Conservation (phyloP, 2,888 invertebrate species). For the Parochlus steinenii region DNA sequence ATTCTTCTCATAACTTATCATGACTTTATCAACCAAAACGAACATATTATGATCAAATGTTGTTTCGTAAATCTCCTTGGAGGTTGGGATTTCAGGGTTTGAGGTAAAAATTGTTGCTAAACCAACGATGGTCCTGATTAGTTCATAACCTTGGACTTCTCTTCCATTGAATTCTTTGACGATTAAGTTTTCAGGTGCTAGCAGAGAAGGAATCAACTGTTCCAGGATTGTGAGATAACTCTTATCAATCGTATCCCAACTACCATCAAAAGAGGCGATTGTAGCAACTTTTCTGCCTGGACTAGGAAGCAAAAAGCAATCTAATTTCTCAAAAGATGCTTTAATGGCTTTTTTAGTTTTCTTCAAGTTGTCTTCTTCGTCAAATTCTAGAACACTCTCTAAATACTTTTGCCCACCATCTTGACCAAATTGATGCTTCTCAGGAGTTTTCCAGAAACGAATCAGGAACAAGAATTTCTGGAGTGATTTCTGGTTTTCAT, state of each 20-base stretch:
- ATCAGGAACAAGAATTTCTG: constrained; percentile 12
- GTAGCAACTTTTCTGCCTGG: constrained; percentile 9
- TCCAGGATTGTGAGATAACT: constrained; percentile 5
- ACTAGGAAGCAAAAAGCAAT: constrained; percentile 11
- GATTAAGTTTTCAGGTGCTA: constrained; percentile 5
- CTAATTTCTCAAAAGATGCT: constrained; percentile 9
- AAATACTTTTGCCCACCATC: constrained; percentile 10
- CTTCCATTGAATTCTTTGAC: constrained; percentile 8
- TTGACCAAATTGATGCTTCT: constrained; percentile 10
- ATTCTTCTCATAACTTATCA: background rate
- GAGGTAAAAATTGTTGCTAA: constrained; percentile 1
- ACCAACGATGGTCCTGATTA: constrained; percentile 2
- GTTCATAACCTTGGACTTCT: constrained; percentile 1
- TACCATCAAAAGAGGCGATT: constrained; percentile 9
- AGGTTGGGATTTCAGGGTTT: background rate
- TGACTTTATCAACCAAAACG: background rate
- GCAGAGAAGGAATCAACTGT: background rate
- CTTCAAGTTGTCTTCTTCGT: constrained; percentile 9
- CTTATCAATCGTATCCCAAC: constrained; percentile 10
- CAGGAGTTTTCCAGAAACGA: constrained; percentile 10
- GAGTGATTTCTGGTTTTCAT: constrained; percentile 9
- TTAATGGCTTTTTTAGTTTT: constrained; percentile 8
- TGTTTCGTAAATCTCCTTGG: constrained; percentile 9
- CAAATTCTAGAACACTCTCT: background rate
- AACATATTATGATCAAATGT: constrained; percentile 8